Evolutionary conservation across 2,888 invertebrate species (phyloP).

Genomic region (Thysanoteuthis rhombus): DNA sequence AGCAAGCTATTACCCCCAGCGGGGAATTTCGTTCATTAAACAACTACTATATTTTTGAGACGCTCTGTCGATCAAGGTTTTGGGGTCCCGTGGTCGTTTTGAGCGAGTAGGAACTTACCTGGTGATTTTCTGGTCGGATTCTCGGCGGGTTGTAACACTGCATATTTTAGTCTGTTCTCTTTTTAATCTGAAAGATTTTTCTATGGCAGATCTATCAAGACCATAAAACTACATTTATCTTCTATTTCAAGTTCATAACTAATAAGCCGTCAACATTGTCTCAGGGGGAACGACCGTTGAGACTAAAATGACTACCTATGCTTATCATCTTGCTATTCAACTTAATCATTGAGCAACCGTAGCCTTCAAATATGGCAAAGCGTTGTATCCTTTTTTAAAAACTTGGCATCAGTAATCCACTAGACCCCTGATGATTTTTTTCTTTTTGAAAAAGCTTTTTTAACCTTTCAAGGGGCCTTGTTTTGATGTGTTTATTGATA

Average conservation of each 20-base stretch:
- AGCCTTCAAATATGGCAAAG: no score
- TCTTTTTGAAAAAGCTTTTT: no score
- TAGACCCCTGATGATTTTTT: no score
- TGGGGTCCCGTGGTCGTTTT: background rate
- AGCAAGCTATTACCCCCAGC: background rate
- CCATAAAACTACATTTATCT: background rate
- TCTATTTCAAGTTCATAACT: background rate
- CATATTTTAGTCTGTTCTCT: background rate
- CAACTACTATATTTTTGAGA: background rate
- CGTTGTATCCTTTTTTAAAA: no score
- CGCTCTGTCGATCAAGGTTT: background rate
- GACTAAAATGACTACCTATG: background rate
- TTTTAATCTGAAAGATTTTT: background rate
- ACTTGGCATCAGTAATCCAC: no score
- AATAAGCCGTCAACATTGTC: background rate
- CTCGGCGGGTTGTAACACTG: background rate
- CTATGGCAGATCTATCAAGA: background rate
- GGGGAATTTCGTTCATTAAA: background rate
- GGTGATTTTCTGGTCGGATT: background rate
- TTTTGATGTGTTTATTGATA: no score
- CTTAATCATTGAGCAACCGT: no score
- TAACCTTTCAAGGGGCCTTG: no score
- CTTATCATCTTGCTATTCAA: background rate
- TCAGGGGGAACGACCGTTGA: background rate
- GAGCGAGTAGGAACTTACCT: background rate